Conservation (phyloP, 2,797 vertebrate genomes). For the Lycodopsis pacificus region DNA sequence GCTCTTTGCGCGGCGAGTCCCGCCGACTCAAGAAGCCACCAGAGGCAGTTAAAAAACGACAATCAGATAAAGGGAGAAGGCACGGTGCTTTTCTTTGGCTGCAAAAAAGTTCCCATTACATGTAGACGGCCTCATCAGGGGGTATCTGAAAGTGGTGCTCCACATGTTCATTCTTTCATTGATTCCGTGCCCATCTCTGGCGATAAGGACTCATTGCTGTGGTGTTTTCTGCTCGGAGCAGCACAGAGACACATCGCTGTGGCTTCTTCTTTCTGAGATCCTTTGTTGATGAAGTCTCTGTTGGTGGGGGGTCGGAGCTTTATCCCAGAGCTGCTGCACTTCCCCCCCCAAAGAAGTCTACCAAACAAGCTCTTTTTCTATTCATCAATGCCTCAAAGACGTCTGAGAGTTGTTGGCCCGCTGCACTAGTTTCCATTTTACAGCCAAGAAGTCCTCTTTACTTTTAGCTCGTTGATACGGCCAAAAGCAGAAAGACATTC, state of each 20-base stretch:
- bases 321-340: background rate
- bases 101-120: constrained; percentile 41
- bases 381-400: background rate
- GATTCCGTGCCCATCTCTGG: constrained; percentile 52
- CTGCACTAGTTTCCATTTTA: background rate
- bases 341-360: background rate
- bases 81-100: constrained; percentile 22
- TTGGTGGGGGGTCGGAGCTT: background rate
- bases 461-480: background rate
- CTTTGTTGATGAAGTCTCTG: constrained; percentile 5
- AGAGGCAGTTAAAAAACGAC: constrained; percentile 53
- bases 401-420: background rate
- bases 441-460: background rate
- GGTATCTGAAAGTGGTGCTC: constrained; percentile 16
- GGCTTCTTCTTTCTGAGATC: constrained; percentile 13
- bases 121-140: constrained; percentile 52
- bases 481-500: background rate
- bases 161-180: constrained; percentile 42
- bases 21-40: constrained; percentile 33
- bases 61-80: constrained; percentile 50
- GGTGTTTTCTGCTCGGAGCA: constrained; percentile 3
- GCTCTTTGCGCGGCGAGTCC: constrained; percentile 37
- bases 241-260: background rate
- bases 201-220: constrained; percentile 48
- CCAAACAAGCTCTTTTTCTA: background rate